These are phyloP conservation scores for Myioborus miniatus DNA, from an alignment of 2,797 vertebrate species.

Conservation along the genomic window DNA sequence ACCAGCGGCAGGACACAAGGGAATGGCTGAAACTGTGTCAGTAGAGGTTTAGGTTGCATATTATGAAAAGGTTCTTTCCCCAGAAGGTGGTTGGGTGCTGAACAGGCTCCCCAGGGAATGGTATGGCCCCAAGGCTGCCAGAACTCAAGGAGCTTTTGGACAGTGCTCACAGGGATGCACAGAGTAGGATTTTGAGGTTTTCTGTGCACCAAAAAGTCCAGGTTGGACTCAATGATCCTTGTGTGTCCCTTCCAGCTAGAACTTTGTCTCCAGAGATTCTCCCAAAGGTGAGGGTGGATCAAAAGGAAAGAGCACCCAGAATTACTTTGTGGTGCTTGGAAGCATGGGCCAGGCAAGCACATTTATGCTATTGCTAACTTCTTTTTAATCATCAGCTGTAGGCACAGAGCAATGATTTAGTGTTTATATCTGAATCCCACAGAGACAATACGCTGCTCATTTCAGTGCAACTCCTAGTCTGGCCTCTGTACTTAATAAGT, in stretches of 20 bases:
- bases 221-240: background rate
- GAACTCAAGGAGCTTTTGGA: background rate
- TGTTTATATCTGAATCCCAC: background rate
- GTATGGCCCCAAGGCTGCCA: accelerated
- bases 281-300: background rate
- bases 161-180: background rate
- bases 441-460: background rate
- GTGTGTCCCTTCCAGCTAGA: background rate
- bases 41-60: background rate
- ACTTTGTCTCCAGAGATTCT: background rate
- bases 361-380: accelerated
- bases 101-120: background rate
- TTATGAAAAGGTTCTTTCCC: background rate
- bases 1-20: accelerated
- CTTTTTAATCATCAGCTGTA: background rate
- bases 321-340: background rate
- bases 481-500: background rate
- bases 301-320: background rate
- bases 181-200: accelerated
- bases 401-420: background rate
- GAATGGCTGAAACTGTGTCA: too few relatives aligned
- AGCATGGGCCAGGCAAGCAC: accelerated
- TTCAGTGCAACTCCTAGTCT: background rate
- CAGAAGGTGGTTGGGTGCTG: background rate
- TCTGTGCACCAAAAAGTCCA: background rate